Percentiles rank a stretch among this genome's conserved stretches.
These are phyloP conservation scores for Poecilia velifera DNA, from an alignment of 2,797 vertebrate genomes.

Conservation along the genomic window DNA sequence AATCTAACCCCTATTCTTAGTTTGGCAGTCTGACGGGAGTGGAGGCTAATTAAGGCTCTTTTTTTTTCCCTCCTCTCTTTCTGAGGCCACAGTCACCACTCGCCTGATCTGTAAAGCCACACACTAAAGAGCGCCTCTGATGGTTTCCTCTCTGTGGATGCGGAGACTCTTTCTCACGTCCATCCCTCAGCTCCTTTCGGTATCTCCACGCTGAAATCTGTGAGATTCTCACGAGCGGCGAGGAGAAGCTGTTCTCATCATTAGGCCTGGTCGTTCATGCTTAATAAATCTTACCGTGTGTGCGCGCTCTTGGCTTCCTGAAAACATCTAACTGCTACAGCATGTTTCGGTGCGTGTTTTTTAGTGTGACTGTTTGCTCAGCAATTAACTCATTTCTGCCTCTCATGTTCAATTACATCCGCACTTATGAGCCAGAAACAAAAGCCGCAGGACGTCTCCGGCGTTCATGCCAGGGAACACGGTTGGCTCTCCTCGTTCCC, in stretches of 20 bases:
- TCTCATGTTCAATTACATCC: conserved; percentile 23
- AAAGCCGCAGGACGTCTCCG: not conserved
- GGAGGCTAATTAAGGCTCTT: conserved; percentile 66
- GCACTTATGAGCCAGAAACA: not conserved
- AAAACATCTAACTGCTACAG: conserved; percentile 45
- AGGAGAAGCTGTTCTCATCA: conserved; percentile 26
- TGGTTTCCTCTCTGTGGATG: conserved; percentile 62
- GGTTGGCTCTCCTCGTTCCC: conserved; percentile 15
- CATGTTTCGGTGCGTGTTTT: conserved; percentile 39
- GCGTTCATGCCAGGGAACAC: not conserved
- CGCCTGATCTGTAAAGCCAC: conserved; percentile 66
- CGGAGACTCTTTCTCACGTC: conserved; percentile 59
- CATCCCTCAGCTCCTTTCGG: conserved; percentile 39
- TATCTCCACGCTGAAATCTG: conserved; percentile 44
- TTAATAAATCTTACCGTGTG: conserved; percentile 50
- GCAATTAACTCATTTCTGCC: conserved; percentile 43
- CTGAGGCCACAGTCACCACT: conserved; percentile 61
- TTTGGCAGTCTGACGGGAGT: conserved; percentile 55
- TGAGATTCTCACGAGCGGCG: conserved; percentile 36
- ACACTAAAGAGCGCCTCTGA: conserved; percentile 58
- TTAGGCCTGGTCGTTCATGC: conserved; percentile 32
- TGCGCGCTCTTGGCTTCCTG: conserved; percentile 45
- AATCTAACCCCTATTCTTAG: conserved; percentile 66
- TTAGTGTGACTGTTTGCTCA: conserved; percentile 49
- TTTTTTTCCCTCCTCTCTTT: conserved; percentile 22